Evolutionary conservation across 2,797 vertebrate species (phyloP).

Genomic region (Knipowitschia caucasica): DNA sequence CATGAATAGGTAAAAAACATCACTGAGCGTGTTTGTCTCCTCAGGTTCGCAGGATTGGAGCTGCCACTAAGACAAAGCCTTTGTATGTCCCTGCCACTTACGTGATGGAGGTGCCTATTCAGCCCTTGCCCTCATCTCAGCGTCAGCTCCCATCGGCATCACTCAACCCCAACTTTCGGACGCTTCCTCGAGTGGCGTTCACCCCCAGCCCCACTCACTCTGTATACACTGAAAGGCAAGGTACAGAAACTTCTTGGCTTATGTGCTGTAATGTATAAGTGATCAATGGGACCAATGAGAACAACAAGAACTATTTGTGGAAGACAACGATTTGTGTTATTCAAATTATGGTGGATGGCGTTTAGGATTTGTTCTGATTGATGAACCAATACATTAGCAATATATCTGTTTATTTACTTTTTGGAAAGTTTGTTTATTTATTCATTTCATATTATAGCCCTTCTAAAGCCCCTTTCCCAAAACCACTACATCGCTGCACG

Average conservation of each 20-base stretch:
- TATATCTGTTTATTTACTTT: not conserved
- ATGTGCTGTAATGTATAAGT: not conserved
- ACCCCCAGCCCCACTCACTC: conserved; percentile 37
- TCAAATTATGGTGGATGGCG: not conserved
- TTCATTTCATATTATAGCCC: not conserved
- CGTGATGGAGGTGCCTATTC: conserved; percentile 79
- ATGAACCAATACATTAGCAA: not conserved
- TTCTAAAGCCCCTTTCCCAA: too few relatives aligned
- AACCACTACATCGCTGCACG: too few relatives aligned
- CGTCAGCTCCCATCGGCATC: conserved; percentile 53
- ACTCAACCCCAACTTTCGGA: conserved; percentile 52
- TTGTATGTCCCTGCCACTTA: conserved; percentile 88
- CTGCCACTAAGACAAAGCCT: conserved; percentile 75
- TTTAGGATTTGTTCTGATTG: not conserved
- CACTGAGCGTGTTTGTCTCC: conserved; percentile 18
- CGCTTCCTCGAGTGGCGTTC: conserved; percentile 40
- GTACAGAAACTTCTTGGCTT: conserved; percentile 23
- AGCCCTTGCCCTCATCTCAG: conserved; percentile 55
- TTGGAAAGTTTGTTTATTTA: not conserved
- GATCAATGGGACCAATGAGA: not conserved
- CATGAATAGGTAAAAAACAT: too few relatives aligned
- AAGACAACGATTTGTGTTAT: too few relatives aligned
- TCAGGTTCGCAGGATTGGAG: conserved; percentile 77
- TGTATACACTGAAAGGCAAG: conserved; percentile 28
- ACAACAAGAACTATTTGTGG: not conserved